Percentiles rank a stretch among this genome's conserved stretches.
Evolutionary conservation across 1,140 invertebrate species (phyloP).

Genomic region (Atopsyche davidsoni): DNA sequence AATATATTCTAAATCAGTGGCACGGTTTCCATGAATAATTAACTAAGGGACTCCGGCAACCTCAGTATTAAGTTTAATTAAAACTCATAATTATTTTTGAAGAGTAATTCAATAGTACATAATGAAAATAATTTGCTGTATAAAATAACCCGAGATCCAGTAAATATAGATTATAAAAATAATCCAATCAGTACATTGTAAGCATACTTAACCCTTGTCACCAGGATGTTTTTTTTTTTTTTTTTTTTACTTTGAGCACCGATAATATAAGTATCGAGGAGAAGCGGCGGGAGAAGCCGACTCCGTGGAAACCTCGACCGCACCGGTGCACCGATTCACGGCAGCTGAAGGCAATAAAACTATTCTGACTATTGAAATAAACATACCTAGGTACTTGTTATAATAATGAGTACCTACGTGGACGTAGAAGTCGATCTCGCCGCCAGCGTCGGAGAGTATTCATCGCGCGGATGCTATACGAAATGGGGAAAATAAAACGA

Average conservation of each 20-base stretch:
- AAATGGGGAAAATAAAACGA: no score
- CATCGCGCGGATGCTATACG: no score
- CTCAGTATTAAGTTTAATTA: slow-evolving; percentile 15
- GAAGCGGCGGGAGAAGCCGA: no score
- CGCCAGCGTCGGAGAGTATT: no score
- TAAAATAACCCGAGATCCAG: neutral
- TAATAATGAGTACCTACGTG: no score
- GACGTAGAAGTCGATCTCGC: no score
- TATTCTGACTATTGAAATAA: no score
- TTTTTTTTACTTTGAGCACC: slow-evolving; percentile 1
- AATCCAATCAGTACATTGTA: slow-evolving; percentile 1
- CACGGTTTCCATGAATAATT: slow-evolving; percentile 1
- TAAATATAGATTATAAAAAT: neutral
- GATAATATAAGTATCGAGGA: no score
- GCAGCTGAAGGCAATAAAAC: no score
- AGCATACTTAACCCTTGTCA: neutral
- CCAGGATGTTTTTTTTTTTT: neutral
- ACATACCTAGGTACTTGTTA: no score
- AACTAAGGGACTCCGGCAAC: slow-evolving; percentile 6
- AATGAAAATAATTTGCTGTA: neutral
- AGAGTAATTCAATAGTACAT: slow-evolving; percentile 1
- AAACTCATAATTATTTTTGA: neutral
- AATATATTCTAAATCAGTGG: slow-evolving; percentile 19
- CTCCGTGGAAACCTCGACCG: no score
- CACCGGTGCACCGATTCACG: no score